These are phyloP conservation scores for Poecilobothrus nobilitatus DNA, from an alignment of 2,888 invertebrate species.

Conservation along the genomic window DNA sequence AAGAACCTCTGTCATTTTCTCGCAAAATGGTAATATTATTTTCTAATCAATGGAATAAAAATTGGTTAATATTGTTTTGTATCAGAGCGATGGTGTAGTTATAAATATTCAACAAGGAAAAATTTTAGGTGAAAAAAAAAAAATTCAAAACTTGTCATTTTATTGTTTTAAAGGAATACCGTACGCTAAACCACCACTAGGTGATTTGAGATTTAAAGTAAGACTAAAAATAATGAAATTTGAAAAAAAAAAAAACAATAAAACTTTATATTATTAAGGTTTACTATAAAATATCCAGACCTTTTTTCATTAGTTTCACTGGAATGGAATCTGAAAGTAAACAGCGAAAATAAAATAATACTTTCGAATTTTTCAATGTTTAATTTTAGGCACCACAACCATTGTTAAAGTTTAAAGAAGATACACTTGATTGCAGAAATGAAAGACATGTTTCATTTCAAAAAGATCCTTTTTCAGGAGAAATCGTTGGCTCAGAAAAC, in stretches of 20 bases:
- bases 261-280: too few relatives aligned
- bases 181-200: slow-evolving; percentile 51
- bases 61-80: too few relatives aligned
- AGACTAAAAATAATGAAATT: slow-evolving; percentile 17
- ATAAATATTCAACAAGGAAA: slow-evolving; percentile 44
- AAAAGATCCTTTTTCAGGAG: slow-evolving; percentile 29
- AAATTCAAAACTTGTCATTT: slow-evolving; percentile 38
- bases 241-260: too few relatives aligned
- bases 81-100: not conserved
- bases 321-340: too few relatives aligned
- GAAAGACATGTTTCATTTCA: slow-evolving; percentile 36
- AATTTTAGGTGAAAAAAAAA: slow-evolving; percentile 43
- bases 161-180: slow-evolving; percentile 50
- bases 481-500: slow-evolving; percentile 36
- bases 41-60: too few relatives aligned
- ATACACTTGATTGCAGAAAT: slow-evolving; percentile 35
- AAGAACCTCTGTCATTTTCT: too few relatives aligned
- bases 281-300: not conserved
- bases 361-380: not conserved
- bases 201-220: slow-evolving; percentile 40
- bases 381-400: slow-evolving; percentile 35
- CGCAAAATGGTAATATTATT: too few relatives aligned
- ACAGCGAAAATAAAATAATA: not conserved
- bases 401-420: slow-evolving; percentile 30
- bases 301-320: not conserved